These are phyloP conservation scores for Agrotis exclamationis DNA, from an alignment of 2,888 invertebrate genomes.

Conservation along the genomic window DNA sequence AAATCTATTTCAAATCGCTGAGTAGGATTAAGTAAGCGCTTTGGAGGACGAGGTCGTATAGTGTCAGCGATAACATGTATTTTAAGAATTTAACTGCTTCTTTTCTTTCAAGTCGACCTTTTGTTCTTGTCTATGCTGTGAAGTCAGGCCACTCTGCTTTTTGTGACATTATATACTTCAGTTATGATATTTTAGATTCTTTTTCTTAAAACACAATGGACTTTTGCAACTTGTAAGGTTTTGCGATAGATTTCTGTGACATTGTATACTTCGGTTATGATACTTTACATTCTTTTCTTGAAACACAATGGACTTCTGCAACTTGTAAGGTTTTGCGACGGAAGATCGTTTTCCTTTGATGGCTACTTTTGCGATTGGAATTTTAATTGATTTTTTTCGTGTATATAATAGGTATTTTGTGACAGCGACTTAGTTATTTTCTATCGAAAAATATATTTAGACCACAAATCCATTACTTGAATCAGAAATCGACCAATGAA, in stretches of 20 bases:
- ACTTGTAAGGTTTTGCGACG: background rate
- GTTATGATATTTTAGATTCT: slow-evolving; percentile 30
- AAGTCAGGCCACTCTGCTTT: slow-evolving; percentile 9
- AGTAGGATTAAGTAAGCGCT: no score
- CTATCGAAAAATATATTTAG: background rate
- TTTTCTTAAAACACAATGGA: slow-evolving; percentile 27
- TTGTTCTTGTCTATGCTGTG: background rate
- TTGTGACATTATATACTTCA: background rate
- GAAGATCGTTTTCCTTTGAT: background rate
- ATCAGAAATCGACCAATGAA: background rate
- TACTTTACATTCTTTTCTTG: slow-evolving; percentile 36
- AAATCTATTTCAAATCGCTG: no score
- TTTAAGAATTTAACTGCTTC: background rate
- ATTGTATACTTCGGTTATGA: slow-evolving; percentile 6
- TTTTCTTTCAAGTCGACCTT: background rate
- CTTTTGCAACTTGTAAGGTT: slow-evolving; percentile 12
- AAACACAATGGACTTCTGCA: slow-evolving; percentile 18
- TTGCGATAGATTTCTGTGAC: slow-evolving; percentile 13
- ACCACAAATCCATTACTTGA: no score
- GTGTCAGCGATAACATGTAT: no score
- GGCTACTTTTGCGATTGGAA: background rate
- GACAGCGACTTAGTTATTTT: background rate
- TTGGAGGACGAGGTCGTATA: no score
- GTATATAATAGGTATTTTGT: background rate
- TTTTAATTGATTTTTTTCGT: background rate